phyloP scores from a whole-genome alignment of 2,888 invertebrate genomes.

The Lingula anatina region DNA sequence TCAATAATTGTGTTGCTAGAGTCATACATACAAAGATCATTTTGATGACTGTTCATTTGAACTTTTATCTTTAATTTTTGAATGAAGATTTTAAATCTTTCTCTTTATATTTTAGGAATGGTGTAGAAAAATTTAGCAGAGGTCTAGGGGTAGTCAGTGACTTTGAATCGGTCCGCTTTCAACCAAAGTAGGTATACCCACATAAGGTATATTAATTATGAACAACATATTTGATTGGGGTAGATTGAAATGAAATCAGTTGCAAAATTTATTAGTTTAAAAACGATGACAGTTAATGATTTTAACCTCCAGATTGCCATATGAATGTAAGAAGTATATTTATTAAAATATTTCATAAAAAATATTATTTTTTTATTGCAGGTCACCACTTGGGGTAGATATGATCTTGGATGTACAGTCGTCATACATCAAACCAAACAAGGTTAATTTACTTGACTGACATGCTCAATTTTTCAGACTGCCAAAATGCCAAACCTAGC shows the following conservation, averaged over 20 bases:
- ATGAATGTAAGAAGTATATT: neutral
- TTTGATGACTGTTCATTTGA: constrained; percentile 5
- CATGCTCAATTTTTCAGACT: no score
- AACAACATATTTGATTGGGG: no score
- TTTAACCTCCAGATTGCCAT: no score
- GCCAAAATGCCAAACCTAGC: no score
- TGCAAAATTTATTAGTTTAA: no score
- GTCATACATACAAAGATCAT: neutral
- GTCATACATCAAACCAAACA: constrained; percentile 59
- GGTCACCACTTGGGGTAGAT: constrained; percentile 62
- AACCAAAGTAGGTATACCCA: constrained; percentile 54
- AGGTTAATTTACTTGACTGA: no score
- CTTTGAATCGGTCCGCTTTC: constrained; percentile 61
- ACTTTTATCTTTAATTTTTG: neutral
- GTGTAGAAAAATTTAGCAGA: constrained; percentile 68
- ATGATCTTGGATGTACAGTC: constrained; percentile 59
- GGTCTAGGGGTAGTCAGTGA: constrained; percentile 56
- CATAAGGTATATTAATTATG: no score
- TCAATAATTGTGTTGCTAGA: neutral
- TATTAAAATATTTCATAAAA: neutral
- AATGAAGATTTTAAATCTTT: neutral
- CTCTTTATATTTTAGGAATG: constrained; percentile 63
- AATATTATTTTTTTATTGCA: constrained; percentile 19
- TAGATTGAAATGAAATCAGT: no score
- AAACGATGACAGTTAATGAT: no score